A percentile compares a stretch with the other conserved stretches of the same genome.
Evolutionary conservation across 2,888 invertebrate species (phyloP).

Genomic region (Euplagia quadripunctaria): DNA sequence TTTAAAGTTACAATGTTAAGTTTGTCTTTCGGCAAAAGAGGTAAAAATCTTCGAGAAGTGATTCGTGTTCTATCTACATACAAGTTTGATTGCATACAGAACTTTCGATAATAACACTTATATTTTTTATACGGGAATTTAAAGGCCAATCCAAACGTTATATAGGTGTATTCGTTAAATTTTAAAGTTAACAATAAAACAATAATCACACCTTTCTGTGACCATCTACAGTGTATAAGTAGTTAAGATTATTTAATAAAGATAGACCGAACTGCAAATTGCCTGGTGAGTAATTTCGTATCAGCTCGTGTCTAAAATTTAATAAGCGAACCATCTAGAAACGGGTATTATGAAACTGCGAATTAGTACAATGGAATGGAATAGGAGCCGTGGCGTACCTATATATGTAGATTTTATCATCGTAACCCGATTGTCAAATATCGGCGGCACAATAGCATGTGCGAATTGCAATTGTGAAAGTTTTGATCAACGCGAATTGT

Average conservation of each 20-base stretch:
- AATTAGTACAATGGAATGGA: conserved; percentile 28
- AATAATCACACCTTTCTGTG: not conserved
- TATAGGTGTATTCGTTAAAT: too few relatives aligned
- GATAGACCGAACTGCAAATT: not conserved
- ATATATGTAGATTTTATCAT: conserved; percentile 15
- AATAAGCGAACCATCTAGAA: conserved; percentile 16
- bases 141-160: too few relatives aligned
- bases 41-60: too few relatives aligned
- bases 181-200: not conserved
- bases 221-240: not conserved
- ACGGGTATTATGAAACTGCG: conserved; percentile 14
- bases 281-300: conserved; percentile 7
- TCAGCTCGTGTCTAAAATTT: conserved; percentile 12
- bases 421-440: conserved; percentile 19
- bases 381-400: conserved; percentile 7
- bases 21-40: too few relatives aligned
- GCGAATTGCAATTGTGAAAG: conserved; percentile 30
- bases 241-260: not conserved
- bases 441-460: conserved; percentile 25
- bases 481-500: conserved; percentile 45
- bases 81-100: too few relatives aligned
- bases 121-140: too few relatives aligned
- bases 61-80: too few relatives aligned
- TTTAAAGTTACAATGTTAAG: too few relatives aligned
- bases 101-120: too few relatives aligned